Conservation (phyloP, 2,888 invertebrate genomes). For the Thera obeliscata region DNA sequence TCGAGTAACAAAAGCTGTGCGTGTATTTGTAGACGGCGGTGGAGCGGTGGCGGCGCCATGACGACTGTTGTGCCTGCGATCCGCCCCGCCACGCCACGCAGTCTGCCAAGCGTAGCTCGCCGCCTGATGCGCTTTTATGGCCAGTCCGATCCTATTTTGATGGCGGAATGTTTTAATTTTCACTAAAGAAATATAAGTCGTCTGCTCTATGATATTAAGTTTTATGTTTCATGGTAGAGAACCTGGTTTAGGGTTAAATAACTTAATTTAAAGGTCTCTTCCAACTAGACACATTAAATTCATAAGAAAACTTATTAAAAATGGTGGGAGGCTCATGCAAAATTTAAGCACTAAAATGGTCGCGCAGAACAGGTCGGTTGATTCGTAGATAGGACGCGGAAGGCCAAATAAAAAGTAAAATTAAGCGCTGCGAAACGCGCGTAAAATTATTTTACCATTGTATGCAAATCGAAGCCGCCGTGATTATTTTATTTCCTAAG, state of each 20-base stretch:
- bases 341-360: constrained; percentile 80
- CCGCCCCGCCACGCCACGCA: constrained; percentile 45
- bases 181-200: constrained; percentile 20
- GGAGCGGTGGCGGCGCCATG: constrained; percentile 61
- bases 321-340: constrained; percentile 60
- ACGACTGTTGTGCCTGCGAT: constrained; percentile 54
- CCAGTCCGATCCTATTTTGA: constrained; percentile 48
- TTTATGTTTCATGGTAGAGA: background rate
- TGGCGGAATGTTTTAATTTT: constrained; percentile 26
- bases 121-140: constrained; percentile 58
- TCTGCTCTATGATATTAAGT: constrained; percentile 7
- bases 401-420: constrained; percentile 83
- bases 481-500: constrained; percentile 85
- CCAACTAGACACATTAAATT: background rate
- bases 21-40: constrained; percentile 48
- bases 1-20: constrained; percentile 40
- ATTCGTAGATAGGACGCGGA: constrained; percentile 83
- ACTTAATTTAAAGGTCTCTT: background rate
- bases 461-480: constrained; percentile 81
- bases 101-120: constrained; percentile 65
- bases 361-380: constrained; percentile 72
- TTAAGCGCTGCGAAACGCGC: constrained; percentile 84
- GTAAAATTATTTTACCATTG: constrained; percentile 85
- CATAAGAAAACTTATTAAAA: constrained; percentile 48
- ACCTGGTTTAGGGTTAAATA: background rate